Conservation (phyloP, 2,797 vertebrate species). For the Pantherophis vulpinus region DNA sequence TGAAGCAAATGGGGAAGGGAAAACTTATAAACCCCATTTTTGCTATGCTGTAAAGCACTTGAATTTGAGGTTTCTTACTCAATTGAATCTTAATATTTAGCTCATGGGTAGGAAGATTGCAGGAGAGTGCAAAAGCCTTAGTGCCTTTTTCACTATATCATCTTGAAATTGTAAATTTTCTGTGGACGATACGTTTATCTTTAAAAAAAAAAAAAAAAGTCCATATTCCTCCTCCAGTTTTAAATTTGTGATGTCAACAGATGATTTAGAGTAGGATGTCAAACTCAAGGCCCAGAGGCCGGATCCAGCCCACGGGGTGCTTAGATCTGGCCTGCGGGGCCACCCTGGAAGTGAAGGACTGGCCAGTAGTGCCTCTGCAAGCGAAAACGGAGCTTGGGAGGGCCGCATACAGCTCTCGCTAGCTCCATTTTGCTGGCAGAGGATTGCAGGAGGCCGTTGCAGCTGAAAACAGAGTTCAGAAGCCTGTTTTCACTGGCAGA, state of each 20-base stretch:
- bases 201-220: not conserved
- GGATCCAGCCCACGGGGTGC: too few relatives aligned
- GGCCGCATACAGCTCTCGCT: too few relatives aligned
- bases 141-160: not conserved
- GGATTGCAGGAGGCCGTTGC: too few relatives aligned
- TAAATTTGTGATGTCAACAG: not conserved
- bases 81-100: not conserved
- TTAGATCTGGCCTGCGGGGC: too few relatives aligned
- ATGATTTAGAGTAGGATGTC: not conserved
- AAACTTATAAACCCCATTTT: not conserved
- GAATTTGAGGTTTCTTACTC: not conserved
- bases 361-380: too few relatives aligned
- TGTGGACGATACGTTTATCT: not conserved
- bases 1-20: not conserved
- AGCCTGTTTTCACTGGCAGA: too few relatives aligned
- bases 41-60: not conserved
- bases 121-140: not conserved
- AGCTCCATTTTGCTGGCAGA: too few relatives aligned
- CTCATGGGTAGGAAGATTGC: not conserved
- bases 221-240: not conserved
- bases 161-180: not conserved
- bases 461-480: too few relatives aligned
- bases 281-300: too few relatives aligned
- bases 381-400: too few relatives aligned
- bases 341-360: too few relatives aligned